Evolutionary conservation across 2,113 vertebrate species (phyloP).

Genomic region (Salminus brasiliensis): DNA sequence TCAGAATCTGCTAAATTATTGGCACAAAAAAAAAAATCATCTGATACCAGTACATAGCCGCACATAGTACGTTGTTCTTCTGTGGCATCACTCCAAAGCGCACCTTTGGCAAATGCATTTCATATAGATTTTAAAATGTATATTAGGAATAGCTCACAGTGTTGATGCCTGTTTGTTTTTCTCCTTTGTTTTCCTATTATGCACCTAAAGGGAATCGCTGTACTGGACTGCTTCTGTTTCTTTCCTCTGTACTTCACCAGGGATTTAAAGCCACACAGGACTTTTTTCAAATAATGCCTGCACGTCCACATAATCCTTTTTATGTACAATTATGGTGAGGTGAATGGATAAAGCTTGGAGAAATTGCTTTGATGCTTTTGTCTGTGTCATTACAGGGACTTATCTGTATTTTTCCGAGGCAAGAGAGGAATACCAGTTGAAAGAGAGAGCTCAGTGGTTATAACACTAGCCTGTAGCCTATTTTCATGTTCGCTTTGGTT

Average conservation of each 20-base stretch:
- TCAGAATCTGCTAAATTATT: no score
- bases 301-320: not conserved
- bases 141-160: no score
- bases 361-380: not conserved
- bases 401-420: not conserved
- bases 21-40: no score
- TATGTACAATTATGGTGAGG: not conserved
- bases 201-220: not conserved
- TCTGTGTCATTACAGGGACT: not conserved
- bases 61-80: no score
- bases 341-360: not conserved
- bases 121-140: no score
- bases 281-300: not conserved
- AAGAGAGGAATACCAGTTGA: not conserved
- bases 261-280: not conserved
- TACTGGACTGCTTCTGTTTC: not conserved
- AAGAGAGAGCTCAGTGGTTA: not conserved
- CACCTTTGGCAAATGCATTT: no score
- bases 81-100: no score
- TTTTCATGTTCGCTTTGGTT: constrained; percentile 6
- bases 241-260: not conserved
- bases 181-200: not conserved
- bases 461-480: not conserved
- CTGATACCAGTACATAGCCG: no score
- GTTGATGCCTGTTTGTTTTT: not conserved